Evolutionary conservation across 2,888 invertebrate genomes (phyloP).

Genomic region (Trypoxylon attenuatum): DNA sequence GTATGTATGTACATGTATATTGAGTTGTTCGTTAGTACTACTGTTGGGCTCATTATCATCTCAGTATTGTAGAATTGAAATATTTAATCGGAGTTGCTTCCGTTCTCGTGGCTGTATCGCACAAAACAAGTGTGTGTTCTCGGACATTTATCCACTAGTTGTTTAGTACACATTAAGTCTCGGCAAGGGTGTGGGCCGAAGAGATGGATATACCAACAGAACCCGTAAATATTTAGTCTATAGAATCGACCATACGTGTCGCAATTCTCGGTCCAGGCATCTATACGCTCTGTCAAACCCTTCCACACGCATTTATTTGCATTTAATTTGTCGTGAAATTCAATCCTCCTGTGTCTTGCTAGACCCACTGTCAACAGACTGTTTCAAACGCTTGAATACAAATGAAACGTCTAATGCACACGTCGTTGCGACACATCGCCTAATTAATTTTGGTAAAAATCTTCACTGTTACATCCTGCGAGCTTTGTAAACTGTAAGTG

Average conservation of each 20-base stretch:
- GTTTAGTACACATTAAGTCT: not conserved
- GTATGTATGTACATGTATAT: too few species aligned
- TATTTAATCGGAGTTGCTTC: too few species aligned
- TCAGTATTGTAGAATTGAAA: too few species aligned
- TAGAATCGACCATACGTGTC: not conserved
- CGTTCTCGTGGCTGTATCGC: too few species aligned
- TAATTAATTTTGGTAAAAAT: not conserved
- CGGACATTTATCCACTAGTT: not conserved
- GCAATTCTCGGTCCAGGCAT: not conserved
- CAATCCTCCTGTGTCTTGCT: not conserved
- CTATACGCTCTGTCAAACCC: not conserved
- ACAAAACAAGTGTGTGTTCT: too few species aligned
- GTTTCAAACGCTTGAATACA: not conserved
- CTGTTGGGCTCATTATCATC: too few species aligned
- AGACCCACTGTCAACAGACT: not conserved
- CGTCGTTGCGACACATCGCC: not conserved
- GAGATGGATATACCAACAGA: not conserved
- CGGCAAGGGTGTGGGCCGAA: not conserved
- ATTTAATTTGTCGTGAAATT: not conserved
- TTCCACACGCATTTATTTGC: not conserved
- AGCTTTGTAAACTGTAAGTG: not conserved
- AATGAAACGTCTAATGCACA: not conserved
- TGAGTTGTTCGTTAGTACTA: too few species aligned
- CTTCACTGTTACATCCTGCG: not conserved
- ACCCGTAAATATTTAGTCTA: not conserved